These are phyloP conservation scores for Plotosus lineatus DNA, from an alignment of 2,113 vertebrate genomes.

Conservation along the genomic window DNA sequence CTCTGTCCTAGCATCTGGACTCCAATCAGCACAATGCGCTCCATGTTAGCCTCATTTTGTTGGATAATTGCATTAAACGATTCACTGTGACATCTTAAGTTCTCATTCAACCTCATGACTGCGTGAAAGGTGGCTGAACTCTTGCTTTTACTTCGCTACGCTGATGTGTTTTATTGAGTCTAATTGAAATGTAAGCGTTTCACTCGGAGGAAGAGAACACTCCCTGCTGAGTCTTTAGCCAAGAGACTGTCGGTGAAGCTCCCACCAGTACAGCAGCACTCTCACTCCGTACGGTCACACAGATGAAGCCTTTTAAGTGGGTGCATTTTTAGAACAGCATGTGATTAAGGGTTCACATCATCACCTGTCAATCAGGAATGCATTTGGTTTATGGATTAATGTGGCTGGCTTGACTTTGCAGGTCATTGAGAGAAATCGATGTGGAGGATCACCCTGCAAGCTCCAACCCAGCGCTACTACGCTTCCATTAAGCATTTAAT, in stretches of 20 bases:
- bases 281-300: neutral
- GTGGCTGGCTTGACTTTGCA: conserved; percentile 14
- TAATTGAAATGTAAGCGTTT: conserved; percentile 41
- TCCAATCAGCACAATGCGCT: neutral
- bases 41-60: neutral
- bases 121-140: neutral
- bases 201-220: conserved; percentile 27
- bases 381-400: conserved; percentile 6
- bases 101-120: neutral
- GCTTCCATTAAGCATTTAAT: too few relatives aligned
- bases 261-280: neutral
- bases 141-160: conserved; percentile 24
- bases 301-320: neutral
- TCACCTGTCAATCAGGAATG: neutral
- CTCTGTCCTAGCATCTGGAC: neutral
- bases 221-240: conserved; percentile 47
- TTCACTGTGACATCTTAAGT: neutral
- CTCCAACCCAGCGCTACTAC: neutral
- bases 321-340: neutral
- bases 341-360: neutral
- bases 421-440: conserved; percentile 23
- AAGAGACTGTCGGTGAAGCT: conserved; percentile 25
- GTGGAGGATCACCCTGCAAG: neutral
- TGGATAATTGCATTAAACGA: neutral
- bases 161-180: conserved; percentile 28